Percentiles rank a stretch among this genome's conserved stretches.
Evolutionary conservation across 2,888 invertebrate genomes (phyloP).

Genomic region (Caenorhabditis sp.): DNA sequence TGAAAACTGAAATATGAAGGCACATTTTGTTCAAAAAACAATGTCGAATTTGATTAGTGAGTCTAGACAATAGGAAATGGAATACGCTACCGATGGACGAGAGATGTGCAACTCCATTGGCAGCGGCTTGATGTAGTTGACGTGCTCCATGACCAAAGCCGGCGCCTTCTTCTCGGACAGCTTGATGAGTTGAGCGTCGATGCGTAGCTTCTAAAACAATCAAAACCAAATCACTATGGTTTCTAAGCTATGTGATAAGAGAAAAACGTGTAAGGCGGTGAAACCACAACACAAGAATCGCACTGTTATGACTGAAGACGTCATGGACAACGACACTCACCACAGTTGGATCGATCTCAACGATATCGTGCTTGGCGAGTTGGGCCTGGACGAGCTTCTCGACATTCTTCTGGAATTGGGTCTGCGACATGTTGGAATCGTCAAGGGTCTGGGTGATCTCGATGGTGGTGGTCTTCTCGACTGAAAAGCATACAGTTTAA

Average conservation of each 20-base stretch:
- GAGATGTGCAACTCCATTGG: conserved; percentile 71
- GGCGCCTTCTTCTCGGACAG: conserved; percentile 67
- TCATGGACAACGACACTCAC: conserved; percentile 58
- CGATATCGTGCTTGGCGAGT: conserved; percentile 66
- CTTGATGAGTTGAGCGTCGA: conserved; percentile 74
- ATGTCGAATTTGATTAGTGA: conserved; percentile 17
- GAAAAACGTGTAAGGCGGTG: conserved; percentile 25
- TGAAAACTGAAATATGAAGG: conserved; percentile 24
- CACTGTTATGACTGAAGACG: neutral
- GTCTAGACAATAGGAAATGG: conserved; percentile 22
- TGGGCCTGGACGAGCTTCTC: conserved; percentile 69
- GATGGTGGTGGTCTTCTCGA: conserved; percentile 64
- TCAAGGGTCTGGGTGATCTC: conserved; percentile 58
- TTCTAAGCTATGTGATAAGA: conserved; percentile 23
- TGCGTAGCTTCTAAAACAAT: conserved; percentile 72
- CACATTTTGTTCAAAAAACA: conserved; percentile 15
- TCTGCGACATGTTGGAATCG: conserved; percentile 65
- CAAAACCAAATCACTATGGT: conserved; percentile 36
- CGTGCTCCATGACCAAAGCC: conserved; percentile 65
- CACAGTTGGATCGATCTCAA: conserved; percentile 70
- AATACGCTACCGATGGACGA: conserved; percentile 67
- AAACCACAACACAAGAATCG: conserved; percentile 34
- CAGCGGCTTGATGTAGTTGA: conserved; percentile 70
- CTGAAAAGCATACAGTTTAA: conserved; percentile 10
- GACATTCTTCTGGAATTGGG: conserved; percentile 73